A percentile compares a stretch with the other conserved stretches of the same genome.
Evolutionary conservation across 2,888 invertebrate genomes (phyloP).

Genomic region (Rhimphoctona megacephalus): DNA sequence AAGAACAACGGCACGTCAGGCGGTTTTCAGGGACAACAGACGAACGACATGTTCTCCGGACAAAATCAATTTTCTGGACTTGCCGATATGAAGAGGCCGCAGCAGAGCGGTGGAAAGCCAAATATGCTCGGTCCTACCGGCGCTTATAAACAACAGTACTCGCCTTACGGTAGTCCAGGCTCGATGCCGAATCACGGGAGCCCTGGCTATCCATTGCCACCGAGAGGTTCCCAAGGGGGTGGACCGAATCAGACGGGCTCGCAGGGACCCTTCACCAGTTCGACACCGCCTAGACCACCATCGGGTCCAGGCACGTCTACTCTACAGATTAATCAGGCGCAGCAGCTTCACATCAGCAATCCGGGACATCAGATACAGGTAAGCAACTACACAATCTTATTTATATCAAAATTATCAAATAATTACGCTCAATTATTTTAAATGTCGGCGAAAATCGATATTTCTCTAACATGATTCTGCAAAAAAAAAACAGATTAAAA

Average conservation of each 20-base stretch:
- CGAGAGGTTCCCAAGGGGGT: constrained; percentile 82
- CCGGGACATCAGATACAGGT: constrained; percentile 94
- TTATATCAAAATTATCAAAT: neutral
- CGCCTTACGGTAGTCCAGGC: constrained; percentile 89
- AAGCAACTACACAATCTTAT: constrained; percentile 78
- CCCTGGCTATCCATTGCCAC: constrained; percentile 85
- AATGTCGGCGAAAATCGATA: neutral
- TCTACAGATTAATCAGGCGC: constrained; percentile 94
- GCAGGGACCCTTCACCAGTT: constrained; percentile 85
- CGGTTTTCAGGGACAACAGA: constrained; percentile 69
- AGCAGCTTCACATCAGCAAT: constrained; percentile 94
- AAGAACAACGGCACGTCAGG: constrained; percentile 75
- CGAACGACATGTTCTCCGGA: constrained; percentile 79
- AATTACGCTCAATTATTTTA: neutral
- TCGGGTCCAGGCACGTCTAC: constrained; percentile 87
- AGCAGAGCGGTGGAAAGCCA: constrained; percentile 81
- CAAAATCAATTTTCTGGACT: constrained; percentile 79
- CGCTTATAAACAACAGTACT: constrained; percentile 88
- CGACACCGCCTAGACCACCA: constrained; percentile 86
- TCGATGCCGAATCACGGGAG: constrained; percentile 87
- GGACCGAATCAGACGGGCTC: constrained; percentile 83
- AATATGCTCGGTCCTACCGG: constrained; percentile 81
- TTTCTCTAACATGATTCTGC: neutral
- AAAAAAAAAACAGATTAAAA: neutral
- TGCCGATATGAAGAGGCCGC: constrained; percentile 84